Conservation (phyloP, 2,797 vertebrate genomes). For the Microtus californicus region DNA sequence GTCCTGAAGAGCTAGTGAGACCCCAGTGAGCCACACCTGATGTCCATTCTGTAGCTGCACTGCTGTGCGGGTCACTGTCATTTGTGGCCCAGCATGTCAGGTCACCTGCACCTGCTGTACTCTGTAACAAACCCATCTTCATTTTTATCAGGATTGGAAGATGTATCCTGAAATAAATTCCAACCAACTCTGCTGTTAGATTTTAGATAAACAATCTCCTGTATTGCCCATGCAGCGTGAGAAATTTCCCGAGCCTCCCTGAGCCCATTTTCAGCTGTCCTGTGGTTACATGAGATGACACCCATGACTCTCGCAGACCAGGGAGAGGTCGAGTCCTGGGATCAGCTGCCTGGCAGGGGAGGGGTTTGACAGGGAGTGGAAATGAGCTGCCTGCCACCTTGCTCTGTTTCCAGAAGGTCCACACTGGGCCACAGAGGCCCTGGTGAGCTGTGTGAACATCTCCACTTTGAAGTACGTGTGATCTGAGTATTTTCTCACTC, state of each 20-base stretch:
- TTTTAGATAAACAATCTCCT: not conserved
- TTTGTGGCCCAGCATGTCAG: not conserved
- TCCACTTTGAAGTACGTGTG: not conserved
- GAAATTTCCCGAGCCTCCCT: not conserved
- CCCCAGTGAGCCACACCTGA: not conserved
- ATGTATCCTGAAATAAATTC: not conserved
- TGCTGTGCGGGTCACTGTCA: not conserved
- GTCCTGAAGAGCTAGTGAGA: not conserved
- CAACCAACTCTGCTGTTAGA: not conserved
- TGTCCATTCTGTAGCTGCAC: not conserved
- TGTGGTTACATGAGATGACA: not conserved
- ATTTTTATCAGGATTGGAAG: not conserved
- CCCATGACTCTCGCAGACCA: rapidly evolving
- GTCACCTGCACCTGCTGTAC: not conserved
- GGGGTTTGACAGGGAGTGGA: not conserved
- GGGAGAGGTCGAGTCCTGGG: rapidly evolving
- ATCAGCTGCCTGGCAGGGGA: rapidly evolving
- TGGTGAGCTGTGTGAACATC: not conserved
- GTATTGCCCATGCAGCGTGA: too few relatives aligned
- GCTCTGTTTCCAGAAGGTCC: not conserved
- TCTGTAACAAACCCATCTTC: not conserved
- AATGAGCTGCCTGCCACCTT: not conserved
- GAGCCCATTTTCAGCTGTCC: not conserved
- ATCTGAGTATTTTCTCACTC: not conserved
- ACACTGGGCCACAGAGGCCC: rapidly evolving